phyloP scores from a whole-genome alignment of 1,140 invertebrate genomes.

The Calosoma granatense region DNA sequence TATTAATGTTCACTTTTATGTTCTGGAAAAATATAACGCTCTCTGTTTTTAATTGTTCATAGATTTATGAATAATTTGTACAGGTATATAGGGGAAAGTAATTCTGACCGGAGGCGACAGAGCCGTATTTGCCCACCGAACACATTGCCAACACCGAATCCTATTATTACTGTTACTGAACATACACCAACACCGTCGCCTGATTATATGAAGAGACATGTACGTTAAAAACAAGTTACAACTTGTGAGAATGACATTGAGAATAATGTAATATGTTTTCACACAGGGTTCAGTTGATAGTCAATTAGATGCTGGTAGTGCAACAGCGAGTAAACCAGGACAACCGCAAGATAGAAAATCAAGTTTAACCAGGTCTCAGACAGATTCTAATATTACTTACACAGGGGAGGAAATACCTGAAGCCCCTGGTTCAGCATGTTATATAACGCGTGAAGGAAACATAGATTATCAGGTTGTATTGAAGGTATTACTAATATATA shows the following conservation, averaged over 20 bases:
- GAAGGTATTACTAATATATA: conserved; percentile 45
- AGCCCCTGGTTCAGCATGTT: conserved; percentile 79
- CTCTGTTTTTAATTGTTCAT: neutral
- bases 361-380: conserved; percentile 75
- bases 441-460: conserved; percentile 91
- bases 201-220: conserved; percentile 68
- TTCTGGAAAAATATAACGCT: neutral
- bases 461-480: conserved; percentile 86
- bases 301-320: conserved; percentile 62
- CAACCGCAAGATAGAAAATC: conserved; percentile 52
- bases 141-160: conserved; percentile 50
- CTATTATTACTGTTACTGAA: conserved; percentile 93
- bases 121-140: conserved; percentile 22
- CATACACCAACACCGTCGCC: conserved; percentile 83
- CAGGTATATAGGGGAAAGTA: conserved; percentile 51
- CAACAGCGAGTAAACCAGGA: conserved; percentile 46
- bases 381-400: conserved; percentile 91
- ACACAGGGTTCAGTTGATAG: conserved; percentile 65
- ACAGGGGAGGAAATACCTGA: conserved; percentile 66
- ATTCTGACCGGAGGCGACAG: conserved; percentile 40
- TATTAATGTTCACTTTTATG: neutral
- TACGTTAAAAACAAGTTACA: conserved; percentile 27
- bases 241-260: neutral
- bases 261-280: neutral
- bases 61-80: neutral